Evolutionary conservation across 1,140 invertebrate species (phyloP).

Genomic region (Pogonus chalceus): DNA sequence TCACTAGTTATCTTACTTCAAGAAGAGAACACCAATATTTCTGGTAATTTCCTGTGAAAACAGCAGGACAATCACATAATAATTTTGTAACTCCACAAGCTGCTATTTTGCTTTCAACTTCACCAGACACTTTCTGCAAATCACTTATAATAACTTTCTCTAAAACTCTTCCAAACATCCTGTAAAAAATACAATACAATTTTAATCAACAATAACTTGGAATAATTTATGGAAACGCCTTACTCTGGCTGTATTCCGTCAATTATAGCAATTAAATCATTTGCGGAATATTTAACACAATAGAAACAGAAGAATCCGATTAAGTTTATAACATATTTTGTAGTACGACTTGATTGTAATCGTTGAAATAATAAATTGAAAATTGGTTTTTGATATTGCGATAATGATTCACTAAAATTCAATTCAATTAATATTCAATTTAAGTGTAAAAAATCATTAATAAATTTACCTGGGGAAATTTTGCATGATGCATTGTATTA

Average conservation of each 20-base stretch:
- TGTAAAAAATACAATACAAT: conserved; percentile 34
- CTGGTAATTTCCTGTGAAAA: conserved; percentile 56
- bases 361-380: conserved; percentile 87
- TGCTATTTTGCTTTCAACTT: conserved; percentile 76
- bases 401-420: conserved; percentile 46
- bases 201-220: conserved; percentile 8
- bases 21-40: conserved; percentile 50
- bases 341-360: conserved; percentile 84
- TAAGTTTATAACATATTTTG: conserved; percentile 82
- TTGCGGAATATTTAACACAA: conserved; percentile 64
- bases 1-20: conserved; percentile 46
- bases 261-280: conserved; percentile 61
- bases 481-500: conserved; percentile 76
- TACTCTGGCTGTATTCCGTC: conserved; percentile 81
- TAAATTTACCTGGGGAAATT: conserved; percentile 52
- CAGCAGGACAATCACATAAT: conserved; percentile 60
- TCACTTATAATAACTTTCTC: conserved; percentile 81
- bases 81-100: conserved; percentile 81
- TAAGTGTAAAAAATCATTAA: conserved; percentile 11
- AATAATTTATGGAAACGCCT: conserved; percentile 27
- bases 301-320: conserved; percentile 86
- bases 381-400: conserved; percentile 75
- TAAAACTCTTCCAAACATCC: conserved; percentile 91
- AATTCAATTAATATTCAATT: conserved; percentile 10
- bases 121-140: conserved; percentile 73